Conservation (phyloP, 2,797 vertebrate species). For the Ibycter americanus region DNA sequence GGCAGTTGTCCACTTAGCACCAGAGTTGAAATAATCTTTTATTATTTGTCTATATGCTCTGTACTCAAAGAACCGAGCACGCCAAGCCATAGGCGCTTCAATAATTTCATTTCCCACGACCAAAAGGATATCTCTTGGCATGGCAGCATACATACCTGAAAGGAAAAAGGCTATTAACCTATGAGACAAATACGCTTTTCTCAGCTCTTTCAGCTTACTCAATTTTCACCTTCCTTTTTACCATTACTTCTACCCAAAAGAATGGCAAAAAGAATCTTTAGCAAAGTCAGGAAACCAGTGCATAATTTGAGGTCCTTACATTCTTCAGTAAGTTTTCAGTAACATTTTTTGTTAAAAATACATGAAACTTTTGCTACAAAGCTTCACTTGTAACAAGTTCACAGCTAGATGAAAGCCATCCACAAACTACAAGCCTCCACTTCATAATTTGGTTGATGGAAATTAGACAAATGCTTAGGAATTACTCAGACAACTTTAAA, state of each 20-base stretch:
- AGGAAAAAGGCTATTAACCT: background rate
- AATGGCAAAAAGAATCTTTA: background rate
- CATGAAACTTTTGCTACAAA: background rate
- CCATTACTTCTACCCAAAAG: background rate
- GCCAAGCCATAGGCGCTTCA: slow-evolving; percentile 99
- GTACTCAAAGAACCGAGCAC: slow-evolving; percentile 97
- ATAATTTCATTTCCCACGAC: slow-evolving; percentile 98
- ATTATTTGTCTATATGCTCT: slow-evolving; percentile 93
- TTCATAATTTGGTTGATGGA: background rate
- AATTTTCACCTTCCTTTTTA: background rate
- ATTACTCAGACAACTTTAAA: background rate
- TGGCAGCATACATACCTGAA: slow-evolving; percentile 94
- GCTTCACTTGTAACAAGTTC: background rate
- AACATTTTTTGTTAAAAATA: background rate
- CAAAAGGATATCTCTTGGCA: slow-evolving; percentile 96
- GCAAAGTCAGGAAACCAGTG: background rate
- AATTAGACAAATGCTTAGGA: background rate
- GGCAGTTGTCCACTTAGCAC: slow-evolving; percentile 97
- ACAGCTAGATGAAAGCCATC: background rate
- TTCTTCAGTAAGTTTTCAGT: background rate
- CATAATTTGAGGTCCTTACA: background rate
- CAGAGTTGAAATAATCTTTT: slow-evolving; percentile 94
- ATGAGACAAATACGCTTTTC: background rate
- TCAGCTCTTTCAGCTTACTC: background rate
- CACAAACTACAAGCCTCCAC: background rate